Percentiles rank a stretch among this genome's conserved stretches.
Evolutionary conservation across 2,888 invertebrate genomes (phyloP).

Genomic region (Heliothis peltigera): DNA sequence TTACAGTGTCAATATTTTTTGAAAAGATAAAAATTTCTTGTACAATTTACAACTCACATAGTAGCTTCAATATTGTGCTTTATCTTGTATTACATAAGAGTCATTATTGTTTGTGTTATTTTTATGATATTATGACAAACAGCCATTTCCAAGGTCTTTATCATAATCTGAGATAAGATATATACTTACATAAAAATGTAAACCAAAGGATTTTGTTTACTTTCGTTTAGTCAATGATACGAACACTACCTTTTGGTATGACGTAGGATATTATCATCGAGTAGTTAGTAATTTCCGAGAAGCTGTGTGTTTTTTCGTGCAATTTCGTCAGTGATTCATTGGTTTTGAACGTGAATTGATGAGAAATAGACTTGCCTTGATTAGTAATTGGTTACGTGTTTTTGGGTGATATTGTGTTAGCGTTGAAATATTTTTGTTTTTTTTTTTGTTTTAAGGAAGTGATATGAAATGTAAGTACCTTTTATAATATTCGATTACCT

Average conservation of each 20-base stretch:
- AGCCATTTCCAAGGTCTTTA: constrained; percentile 53
- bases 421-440: not conserved
- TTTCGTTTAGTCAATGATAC: constrained; percentile 31
- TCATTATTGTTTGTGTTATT: constrained; percentile 12
- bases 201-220: constrained; percentile 48
- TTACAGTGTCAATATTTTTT: constrained; percentile 55
- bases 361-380: constrained; percentile 29
- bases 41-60: constrained; percentile 4
- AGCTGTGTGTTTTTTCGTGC: constrained; percentile 41
- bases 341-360: constrained; percentile 10
- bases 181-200: constrained; percentile 54
- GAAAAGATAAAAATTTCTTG: constrained; percentile 30
- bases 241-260: constrained; percentile 30
- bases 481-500: not conserved
- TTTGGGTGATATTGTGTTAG: constrained; percentile 7
- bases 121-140: constrained; percentile 44
- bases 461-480: constrained; percentile 38
- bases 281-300: constrained; percentile 45
- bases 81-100: not conserved
- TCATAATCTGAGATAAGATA: constrained; percentile 59
- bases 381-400: constrained; percentile 31
- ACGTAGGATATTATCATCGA: constrained; percentile 40
- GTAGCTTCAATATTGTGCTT: not conserved
- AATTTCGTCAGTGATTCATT: constrained; percentile 38
- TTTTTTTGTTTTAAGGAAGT: not conserved